Conservation (phyloP, 2,797 vertebrate genomes). For the Graptemys geographica region DNA sequence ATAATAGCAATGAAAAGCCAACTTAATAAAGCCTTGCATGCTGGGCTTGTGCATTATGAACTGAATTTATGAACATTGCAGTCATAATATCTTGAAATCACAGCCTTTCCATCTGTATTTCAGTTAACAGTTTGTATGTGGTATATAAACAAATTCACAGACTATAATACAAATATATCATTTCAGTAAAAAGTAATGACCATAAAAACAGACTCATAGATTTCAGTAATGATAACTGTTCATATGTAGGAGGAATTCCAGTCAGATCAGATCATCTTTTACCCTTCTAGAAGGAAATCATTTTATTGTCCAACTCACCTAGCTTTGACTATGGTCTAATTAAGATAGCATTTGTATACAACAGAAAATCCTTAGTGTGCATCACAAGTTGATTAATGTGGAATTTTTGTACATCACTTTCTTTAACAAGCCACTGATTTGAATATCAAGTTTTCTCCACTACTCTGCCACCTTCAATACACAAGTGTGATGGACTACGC, state of each 20-base stretch:
- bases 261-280: not conserved
- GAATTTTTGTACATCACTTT: not conserved
- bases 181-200: not conserved
- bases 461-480: not conserved
- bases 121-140: conserved; percentile 16
- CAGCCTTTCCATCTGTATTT: conserved; percentile 21
- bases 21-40: conserved; percentile 46
- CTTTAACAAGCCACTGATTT: not conserved
- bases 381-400: not conserved
- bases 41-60: not conserved
- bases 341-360: not conserved
- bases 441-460: not conserved
- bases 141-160: not conserved
- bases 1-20: conserved; percentile 61
- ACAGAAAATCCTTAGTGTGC: not conserved
- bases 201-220: not conserved
- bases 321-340: not conserved
- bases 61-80: not conserved
- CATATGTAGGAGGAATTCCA: not conserved
- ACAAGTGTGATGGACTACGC: not conserved
- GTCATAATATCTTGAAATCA: not conserved
- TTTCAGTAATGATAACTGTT: not conserved
- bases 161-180: not conserved
- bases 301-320: not conserved
- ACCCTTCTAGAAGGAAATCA: not conserved